Percentiles rank a stretch among this genome's conserved stretches.
Evolutionary conservation across 2,888 invertebrate species (phyloP).

Genomic region (Ceramica pisi): DNA sequence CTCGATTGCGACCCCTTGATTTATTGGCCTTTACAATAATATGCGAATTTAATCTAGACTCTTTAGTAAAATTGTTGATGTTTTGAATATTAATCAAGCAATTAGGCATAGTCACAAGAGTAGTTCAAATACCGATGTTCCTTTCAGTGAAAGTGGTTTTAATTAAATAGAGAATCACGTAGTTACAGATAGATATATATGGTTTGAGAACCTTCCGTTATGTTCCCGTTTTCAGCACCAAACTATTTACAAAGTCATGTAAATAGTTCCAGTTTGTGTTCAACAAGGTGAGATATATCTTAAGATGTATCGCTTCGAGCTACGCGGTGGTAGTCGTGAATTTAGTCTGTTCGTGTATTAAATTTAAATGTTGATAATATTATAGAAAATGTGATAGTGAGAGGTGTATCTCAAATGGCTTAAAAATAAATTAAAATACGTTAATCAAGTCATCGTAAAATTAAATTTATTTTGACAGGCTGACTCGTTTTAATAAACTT

Average conservation of each 20-base stretch:
- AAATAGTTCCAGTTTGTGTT: slow-evolving; percentile 66
- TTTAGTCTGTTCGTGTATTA: slow-evolving; percentile 9
- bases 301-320: slow-evolving; percentile 16
- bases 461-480: slow-evolving; percentile 16
- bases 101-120: slow-evolving; percentile 43
- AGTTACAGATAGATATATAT: slow-evolving; percentile 30
- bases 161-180: slow-evolving; percentile 48
- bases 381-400: background rate
- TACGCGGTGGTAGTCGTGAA: slow-evolving; percentile 16
- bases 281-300: slow-evolving; percentile 24
- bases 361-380: slow-evolving; percentile 19
- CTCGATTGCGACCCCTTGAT: slow-evolving; percentile 36
- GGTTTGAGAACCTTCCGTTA: slow-evolving; percentile 63
- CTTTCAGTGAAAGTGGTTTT: slow-evolving; percentile 50
- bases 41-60: slow-evolving; percentile 10
- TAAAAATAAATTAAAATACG: slow-evolving; percentile 1
- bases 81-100: slow-evolving; percentile 49
- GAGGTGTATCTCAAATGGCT: background rate
- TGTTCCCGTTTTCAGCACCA: slow-evolving; percentile 64
- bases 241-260: slow-evolving; percentile 64
- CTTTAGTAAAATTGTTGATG: background rate
- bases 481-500: slow-evolving; percentile 39
- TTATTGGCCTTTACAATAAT: slow-evolving; percentile 30
- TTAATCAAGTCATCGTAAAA: background rate
- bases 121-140: slow-evolving; percentile 32